Evolutionary conservation across 1,140 invertebrate genomes (phyloP).

Genomic region (Diuraphis noxia): DNA sequence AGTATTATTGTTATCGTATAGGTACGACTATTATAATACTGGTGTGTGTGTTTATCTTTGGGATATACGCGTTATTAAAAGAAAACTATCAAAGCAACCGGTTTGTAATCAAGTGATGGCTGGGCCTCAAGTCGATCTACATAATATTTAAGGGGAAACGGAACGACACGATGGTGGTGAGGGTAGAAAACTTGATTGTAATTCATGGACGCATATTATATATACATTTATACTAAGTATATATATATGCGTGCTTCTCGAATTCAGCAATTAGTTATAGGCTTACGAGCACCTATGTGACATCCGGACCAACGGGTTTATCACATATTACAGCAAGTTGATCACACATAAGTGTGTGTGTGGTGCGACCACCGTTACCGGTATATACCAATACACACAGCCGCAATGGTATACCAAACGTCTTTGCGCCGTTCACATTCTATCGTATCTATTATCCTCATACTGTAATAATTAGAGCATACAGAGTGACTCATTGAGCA

Average conservation of each 20-base stretch:
- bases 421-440: neutral
- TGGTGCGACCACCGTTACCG: neutral
- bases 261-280: slow-evolving; percentile 43
- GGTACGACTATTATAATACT: neutral
- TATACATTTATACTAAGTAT: too few species aligned
- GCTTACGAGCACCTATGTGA: neutral
- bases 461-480: neutral
- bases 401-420: neutral
- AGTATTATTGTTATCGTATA: neutral
- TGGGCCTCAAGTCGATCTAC: slow-evolving; percentile 22
- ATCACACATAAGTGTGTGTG: neutral
- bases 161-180: neutral
- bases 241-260: neutral
- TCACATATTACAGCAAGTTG: neutral
- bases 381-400: neutral
- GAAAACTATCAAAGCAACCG: slow-evolving; percentile 15
- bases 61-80: neutral
- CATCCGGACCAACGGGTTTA: slow-evolving; percentile 20
- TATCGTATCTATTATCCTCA: neutral
- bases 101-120: slow-evolving; percentile 33
- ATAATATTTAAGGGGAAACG: neutral
- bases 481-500: neutral
- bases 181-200: slow-evolving; percentile 41
- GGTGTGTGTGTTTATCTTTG: neutral
- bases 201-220: neutral